These are phyloP conservation scores for Micropoecilia bifurca DNA, from an alignment of 2,797 vertebrate species.

Conservation along the genomic window DNA sequence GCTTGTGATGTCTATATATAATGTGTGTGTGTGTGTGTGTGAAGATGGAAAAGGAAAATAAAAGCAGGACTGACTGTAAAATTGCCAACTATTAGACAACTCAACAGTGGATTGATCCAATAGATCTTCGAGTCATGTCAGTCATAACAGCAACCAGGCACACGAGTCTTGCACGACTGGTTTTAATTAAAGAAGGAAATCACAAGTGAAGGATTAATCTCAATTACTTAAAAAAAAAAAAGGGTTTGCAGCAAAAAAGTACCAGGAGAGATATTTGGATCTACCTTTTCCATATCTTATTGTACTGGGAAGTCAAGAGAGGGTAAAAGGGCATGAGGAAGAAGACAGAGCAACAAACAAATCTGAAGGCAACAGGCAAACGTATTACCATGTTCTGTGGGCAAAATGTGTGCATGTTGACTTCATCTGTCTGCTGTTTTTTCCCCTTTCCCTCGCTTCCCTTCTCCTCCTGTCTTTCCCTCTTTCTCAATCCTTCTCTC, in stretches of 20 bases:
- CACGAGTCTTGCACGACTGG: constrained; percentile 30
- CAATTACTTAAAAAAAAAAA: constrained; percentile 10
- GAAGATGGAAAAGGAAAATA: constrained; percentile 40
- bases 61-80: constrained; percentile 45
- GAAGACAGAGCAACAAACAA: constrained; percentile 27
- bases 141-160: constrained; percentile 34
- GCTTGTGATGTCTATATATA: constrained; percentile 27
- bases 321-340: constrained; percentile 50
- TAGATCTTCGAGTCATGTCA: constrained; percentile 37
- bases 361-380: constrained; percentile 58
- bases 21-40: background rate
- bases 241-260: too few species aligned
- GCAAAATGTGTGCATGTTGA: constrained; percentile 68
- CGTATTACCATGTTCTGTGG: constrained; percentile 71
- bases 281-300: background rate
- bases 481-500: constrained; percentile 77
- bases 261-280: background rate
- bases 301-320: constrained; percentile 44
- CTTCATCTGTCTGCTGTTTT: constrained; percentile 72
- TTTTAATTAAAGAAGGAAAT: constrained; percentile 46
- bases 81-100: constrained; percentile 45
- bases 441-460: constrained; percentile 62
- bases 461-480: constrained; percentile 79
- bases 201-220: constrained; percentile 53
- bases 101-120: constrained; percentile 38